Base-by-base conservation (phyloP, 2,797 vertebrate species). In the Chrysocyon brachyurus region DNA sequence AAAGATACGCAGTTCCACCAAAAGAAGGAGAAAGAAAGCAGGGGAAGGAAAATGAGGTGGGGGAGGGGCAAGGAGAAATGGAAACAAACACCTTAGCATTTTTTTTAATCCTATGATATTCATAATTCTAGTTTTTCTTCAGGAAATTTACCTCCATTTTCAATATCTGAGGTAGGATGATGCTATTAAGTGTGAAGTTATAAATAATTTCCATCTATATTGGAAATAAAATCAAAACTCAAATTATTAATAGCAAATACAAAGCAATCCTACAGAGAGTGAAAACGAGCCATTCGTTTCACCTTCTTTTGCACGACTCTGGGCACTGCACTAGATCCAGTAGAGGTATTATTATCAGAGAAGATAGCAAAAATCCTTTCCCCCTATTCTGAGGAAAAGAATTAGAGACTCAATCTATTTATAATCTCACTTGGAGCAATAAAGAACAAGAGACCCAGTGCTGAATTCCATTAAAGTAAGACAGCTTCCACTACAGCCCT, bases 391-490 rank as follows among this genome's bases (percentile, higher is more conserved):
- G 49, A 94, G 63, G 33, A 82, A 96, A 61, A 95, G 19, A 94
- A 82, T 83, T 75, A 73, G 31, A 95, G 6, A 40, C 61, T 95
- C 93, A 96, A 68, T 93, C 63, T 96, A 46, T 46, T 12, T 54
- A 54, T 17, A 95, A 77, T 31, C 59, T 94, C 33, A 49, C 56
- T 54, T 46, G 11, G 28, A 94, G 68, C 87, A 84, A 88, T 31
- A 16, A 95, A 88, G 59, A 95, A 81, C 57, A 92, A 87, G 54
- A 92, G 17, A 64, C 33, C n/a, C 64, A 36, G 57, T n/a, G 46
- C 1, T 77, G 72, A 96, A 96, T 70, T 93, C 68, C 93, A 78
- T 63, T 87, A 79, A 91, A 75, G 22, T 61, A 57, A 91, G 84
- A 93, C 61, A 77, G 85, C 85, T 36, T 72, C 61, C 66, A 79